Evolutionary conservation across 1,140 invertebrate species (phyloP), one percentile per base, ranked within the genome.

Genomic region (Battus philenor): DNA sequence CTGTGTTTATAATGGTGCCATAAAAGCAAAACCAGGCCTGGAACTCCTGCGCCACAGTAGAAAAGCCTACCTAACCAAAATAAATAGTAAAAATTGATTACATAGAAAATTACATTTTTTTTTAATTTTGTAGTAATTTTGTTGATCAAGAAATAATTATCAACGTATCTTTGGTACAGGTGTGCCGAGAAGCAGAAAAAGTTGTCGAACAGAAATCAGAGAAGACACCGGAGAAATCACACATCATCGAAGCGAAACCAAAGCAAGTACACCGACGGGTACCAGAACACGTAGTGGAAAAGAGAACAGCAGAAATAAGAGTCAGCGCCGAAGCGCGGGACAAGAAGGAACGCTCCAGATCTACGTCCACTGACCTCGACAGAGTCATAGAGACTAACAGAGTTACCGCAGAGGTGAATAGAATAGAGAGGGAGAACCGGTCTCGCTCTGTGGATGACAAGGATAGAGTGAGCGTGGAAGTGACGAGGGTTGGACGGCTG

Each of bases 101-200:
- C n/a, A n/a, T n/a, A n/a, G n/a, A n/a, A n/a, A n/a, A 29, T 11
- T 10, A 11, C 12, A 11, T 29, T 29, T n/a, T n/a, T n/a, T n/a
- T n/a, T n/a, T 16, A 32, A 16, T 34, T 34, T 9, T 22, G 20
- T 22, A 22, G 20, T 22, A 4, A 22, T 8, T 22, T 22, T 22
- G 8, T 4, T 8, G 8, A 4, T 3, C 20, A 4, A 22, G 3
- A 22, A 22, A 22, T n/a, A 27, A 2, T 10, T 8, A 27, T 4
- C 24, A 27, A 27, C 10, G 0, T 27, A n/a, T 30, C 5, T 11
- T 11, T 6, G 18, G 2, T 46, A 9, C 59, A 86, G 73, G 80
- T 86, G 43, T 86, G 84, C 52, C 54, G 74, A 41, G 83, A 87
- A 45, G 83, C 83, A 8, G 82, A 85, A 44, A 78, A 78, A 51